Evolutionary conservation across 2,113 vertebrate genomes (phyloP).

Genomic region (Onychostruthus taczanowskii): DNA sequence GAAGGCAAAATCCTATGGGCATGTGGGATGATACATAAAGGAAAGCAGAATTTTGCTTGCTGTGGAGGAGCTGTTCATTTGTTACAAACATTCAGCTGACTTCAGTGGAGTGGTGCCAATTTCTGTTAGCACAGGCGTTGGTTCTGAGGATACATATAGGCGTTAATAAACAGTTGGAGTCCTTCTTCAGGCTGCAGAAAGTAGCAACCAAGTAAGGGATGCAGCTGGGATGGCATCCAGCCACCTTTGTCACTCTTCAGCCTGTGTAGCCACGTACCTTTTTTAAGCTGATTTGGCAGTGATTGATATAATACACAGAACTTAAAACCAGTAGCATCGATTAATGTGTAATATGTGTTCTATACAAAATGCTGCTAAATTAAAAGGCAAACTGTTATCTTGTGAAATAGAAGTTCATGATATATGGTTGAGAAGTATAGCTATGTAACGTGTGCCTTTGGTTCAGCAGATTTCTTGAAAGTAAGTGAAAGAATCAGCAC

Average conservation of each 20-base stretch:
- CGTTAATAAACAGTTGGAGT: neutral
- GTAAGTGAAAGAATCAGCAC: neutral
- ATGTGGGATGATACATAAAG: conserved; percentile 48
- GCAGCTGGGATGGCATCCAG: neutral
- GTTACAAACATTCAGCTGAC: conserved; percentile 41
- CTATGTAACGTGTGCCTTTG: neutral
- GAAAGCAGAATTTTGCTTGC: conserved; percentile 34
- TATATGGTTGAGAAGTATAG: neutral
- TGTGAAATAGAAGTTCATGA: neutral
- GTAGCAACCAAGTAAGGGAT: neutral
- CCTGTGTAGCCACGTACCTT: neutral
- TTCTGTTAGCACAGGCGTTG: neutral
- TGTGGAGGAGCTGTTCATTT: conserved; percentile 47
- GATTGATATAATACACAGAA: neutral
- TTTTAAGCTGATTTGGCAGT: neutral
- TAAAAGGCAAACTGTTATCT: neutral
- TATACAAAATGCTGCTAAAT: neutral
- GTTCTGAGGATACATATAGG: neutral
- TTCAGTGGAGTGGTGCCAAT: conserved; percentile 11
- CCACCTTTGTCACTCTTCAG: neutral
- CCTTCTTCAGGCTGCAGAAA: neutral
- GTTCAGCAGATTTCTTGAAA: neutral
- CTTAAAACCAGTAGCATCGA: neutral
- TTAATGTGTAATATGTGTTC: neutral
- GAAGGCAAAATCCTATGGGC: conserved; percentile 36